phyloP scores from a whole-genome alignment of 1,140 invertebrate species.

The Andricus grossulariae region DNA sequence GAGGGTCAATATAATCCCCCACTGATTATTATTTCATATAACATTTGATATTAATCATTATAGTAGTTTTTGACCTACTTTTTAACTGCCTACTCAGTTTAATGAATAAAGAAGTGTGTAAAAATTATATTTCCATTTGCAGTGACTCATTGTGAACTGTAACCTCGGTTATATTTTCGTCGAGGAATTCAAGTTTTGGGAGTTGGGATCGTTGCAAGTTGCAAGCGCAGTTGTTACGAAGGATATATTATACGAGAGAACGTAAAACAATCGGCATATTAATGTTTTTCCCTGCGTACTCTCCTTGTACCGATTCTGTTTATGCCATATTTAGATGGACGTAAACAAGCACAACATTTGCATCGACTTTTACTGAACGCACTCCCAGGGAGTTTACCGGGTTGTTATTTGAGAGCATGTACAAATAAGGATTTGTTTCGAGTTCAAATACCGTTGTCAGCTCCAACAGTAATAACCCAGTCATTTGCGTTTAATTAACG shows the following conservation, averaged over 20 bases:
- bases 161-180: not conserved
- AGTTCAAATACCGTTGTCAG: not conserved
- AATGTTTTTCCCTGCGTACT: not conserved
- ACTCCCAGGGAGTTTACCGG: not conserved
- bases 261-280: slow-evolving; percentile 19
- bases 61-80: too few species aligned
- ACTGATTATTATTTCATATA: too few species aligned
- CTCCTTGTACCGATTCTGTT: slow-evolving; percentile 27
- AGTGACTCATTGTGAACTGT: too few species aligned
- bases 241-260: not conserved
- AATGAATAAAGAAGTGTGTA: too few species aligned
- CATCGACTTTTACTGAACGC: slow-evolving; percentile 21
- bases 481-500: slow-evolving; percentile 24
- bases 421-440: slow-evolving; percentile 19
- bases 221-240: not conserved
- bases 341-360: not conserved
- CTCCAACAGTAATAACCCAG: not conserved
- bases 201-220: not conserved
- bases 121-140: too few species aligned
- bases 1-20: too few species aligned
- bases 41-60: too few species aligned
- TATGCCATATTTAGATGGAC: slow-evolving; percentile 11
- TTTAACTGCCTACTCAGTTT: too few species aligned
- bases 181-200: not conserved
- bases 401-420: slow-evolving; percentile 20